Percentiles rank a stretch among this genome's conserved stretches.
Evolutionary conservation across 37 sponge, comb jelly and placozoan genomes (phyloP).

Genomic region (Tethya wilhelma): DNA sequence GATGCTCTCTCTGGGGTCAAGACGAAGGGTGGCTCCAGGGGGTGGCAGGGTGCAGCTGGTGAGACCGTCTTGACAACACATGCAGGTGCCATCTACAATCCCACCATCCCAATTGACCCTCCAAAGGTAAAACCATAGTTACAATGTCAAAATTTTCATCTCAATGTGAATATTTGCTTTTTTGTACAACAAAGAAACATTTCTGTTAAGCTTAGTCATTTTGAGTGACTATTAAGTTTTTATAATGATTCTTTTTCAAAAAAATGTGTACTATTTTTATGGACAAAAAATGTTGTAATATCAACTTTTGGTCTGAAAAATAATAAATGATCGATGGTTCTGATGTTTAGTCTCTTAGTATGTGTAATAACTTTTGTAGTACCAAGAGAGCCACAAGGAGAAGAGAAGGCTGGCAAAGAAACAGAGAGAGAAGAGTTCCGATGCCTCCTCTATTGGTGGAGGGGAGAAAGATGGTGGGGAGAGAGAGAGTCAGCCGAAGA

Average conservation of each 20-base stretch:
- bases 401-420: not conserved
- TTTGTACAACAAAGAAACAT: too few species aligned
- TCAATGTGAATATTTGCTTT: too few species aligned
- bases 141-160: not conserved
- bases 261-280: not conserved
- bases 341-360: too few species aligned
- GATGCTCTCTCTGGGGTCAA: conserved; percentile 4
- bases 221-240: too few species aligned
- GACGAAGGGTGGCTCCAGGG: not conserved
- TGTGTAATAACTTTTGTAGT: conserved; percentile 13
- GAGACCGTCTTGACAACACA: not conserved
- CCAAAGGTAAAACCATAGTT: conserved; percentile 32
- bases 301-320: not conserved
- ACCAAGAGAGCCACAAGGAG: not conserved
- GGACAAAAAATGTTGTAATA: not conserved
- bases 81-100: conserved; percentile 38
- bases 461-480: conserved; percentile 2
- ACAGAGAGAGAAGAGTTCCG: not conserved
- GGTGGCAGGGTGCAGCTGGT: not conserved
- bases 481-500: not conserved
- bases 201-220: too few species aligned
- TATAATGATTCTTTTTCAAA: too few species aligned
- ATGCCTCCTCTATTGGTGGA: not conserved
- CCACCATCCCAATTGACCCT: conserved; percentile 25
- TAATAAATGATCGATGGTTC: too few species aligned